Evolutionary conservation across 2,888 invertebrate species (phyloP), one percentile per base, ranked within the genome.

Genomic region (Cheilosia soror): DNA sequence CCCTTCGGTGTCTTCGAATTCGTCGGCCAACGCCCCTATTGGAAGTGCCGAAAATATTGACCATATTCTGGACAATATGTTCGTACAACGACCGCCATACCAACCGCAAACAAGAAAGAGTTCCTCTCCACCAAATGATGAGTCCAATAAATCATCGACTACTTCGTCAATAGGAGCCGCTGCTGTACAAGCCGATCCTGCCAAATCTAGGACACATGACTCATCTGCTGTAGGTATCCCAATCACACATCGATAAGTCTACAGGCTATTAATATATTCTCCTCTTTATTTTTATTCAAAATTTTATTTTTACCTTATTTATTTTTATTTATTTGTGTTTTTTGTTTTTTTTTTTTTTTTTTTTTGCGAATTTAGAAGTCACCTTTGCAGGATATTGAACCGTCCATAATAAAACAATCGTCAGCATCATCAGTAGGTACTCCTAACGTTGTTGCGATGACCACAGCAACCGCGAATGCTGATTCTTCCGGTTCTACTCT

Each of bases 21-120:
- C 82, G 7, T 75, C 87, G 4, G 88, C 89, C 51, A 88, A 81
- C 72, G 81, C 89, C 13, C 88, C 90, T n/a, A 88, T 90, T 68
- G 91, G 90, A 42, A 91, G 90, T 62, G 90, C 90, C 85, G 94
- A 94, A 88, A 94, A 94, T 88, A 94, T 95, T 78, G 95, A 95
- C 90, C 93, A 94, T 87, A 94, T 95, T 71, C 93, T 95, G 0
- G 95, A 95, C 88, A 95, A 95, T 81, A 95, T 95, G 95, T 95
- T 95, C 88, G 94, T 94, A 3, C 94, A 94, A 13, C 93, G 94
- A 90, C 94, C 94, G 40, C 92, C 90, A 20, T 92, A 91, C 83
- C 92, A 92, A 87, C 91, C 92, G 31, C 90, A 91, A 66, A 55
- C 85, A 27, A 81, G 88, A n/a, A 89, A 89, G 63, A 89, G 88